phyloP scores from a whole-genome alignment of 30 jellyfish, hydroid and myxozoan genomes.

The Morbakka virulenta region DNA sequence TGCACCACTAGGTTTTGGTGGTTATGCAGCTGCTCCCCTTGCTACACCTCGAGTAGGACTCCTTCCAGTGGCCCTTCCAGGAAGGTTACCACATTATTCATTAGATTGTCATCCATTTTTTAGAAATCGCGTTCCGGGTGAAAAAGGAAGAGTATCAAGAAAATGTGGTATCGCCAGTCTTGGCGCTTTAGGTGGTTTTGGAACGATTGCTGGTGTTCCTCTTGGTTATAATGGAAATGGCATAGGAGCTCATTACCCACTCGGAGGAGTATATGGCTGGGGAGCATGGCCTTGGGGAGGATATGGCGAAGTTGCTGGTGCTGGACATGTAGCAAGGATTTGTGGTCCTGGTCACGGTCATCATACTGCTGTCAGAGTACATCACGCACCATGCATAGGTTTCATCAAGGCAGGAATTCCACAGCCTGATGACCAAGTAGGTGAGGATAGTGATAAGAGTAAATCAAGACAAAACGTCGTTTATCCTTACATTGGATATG shows the following conservation, averaged over 20 bases:
- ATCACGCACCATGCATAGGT: slow-evolving; percentile 3
- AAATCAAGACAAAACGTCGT: slow-evolving; percentile 86
- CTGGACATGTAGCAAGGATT: slow-evolving; percentile 63
- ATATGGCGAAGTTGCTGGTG: slow-evolving; percentile 85
- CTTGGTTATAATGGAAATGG: slow-evolving; percentile 17
- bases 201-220: not conserved
- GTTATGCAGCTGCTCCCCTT: slow-evolving; percentile 43
- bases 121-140: not conserved
- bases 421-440: slow-evolving; percentile 26
- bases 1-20: slow-evolving; percentile 43
- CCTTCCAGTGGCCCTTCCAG: not conserved
- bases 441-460: slow-evolving; percentile 35
- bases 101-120: not conserved
- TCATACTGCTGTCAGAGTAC: slow-evolving; percentile 28
- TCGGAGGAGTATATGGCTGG: slow-evolving; percentile 98
- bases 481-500: slow-evolving; percentile 95
- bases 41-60: slow-evolving; percentile 1
- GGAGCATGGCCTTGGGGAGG: slow-evolving; percentile 99
- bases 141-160: not conserved
- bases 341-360: slow-evolving; percentile 47
- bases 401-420: slow-evolving; percentile 56
- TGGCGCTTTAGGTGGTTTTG: too few relatives aligned
- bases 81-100: not conserved
- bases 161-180: not conserved
- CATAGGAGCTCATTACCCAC: slow-evolving; percentile 50